Conservation (phyloP, 2,113 vertebrate species). For the Toxotes jaculatrix region DNA sequence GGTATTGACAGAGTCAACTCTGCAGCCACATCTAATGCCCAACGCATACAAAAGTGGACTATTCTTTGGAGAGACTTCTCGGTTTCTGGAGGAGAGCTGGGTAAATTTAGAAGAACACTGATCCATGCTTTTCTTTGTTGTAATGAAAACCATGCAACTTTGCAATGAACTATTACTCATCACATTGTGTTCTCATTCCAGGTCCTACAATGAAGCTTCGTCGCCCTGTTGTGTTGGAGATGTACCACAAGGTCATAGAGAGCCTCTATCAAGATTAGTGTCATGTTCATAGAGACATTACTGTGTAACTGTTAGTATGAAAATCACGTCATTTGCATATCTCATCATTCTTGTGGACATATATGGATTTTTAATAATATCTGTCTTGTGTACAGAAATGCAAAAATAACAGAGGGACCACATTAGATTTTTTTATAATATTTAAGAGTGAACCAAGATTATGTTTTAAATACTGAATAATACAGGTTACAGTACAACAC, state of each 20-base stretch:
- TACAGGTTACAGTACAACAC: background rate
- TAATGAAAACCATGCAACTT: background rate
- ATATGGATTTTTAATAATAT: conserved; percentile 16
- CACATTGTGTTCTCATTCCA: conserved; percentile 64
- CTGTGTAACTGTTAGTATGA: background rate
- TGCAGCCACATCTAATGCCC: conserved; percentile 84
- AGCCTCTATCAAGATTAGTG: conserved; percentile 82
- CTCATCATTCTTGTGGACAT: background rate
- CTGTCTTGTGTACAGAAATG: conserved; percentile 23
- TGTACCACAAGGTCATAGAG: conserved; percentile 85
- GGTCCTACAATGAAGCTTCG: conserved; percentile 92
- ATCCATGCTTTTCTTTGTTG: background rate
- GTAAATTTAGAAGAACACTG: conserved; percentile 72
- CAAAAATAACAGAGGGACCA: conserved; percentile 23
- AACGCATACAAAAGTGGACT: conserved; percentile 90
- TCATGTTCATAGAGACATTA: background rate
- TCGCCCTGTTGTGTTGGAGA: conserved; percentile 83
- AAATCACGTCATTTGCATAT: background rate
- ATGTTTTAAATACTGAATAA: conserved; percentile 5
- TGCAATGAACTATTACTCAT: background rate
- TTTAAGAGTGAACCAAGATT: background rate
- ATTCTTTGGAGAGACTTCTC: conserved; percentile 89
- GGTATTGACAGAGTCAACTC: conserved; percentile 87
- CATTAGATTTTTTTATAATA: background rate
- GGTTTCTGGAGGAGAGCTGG: conserved; percentile 89